phyloP scores from a whole-genome alignment of 2,113 vertebrate genomes.

The Columba livia region DNA sequence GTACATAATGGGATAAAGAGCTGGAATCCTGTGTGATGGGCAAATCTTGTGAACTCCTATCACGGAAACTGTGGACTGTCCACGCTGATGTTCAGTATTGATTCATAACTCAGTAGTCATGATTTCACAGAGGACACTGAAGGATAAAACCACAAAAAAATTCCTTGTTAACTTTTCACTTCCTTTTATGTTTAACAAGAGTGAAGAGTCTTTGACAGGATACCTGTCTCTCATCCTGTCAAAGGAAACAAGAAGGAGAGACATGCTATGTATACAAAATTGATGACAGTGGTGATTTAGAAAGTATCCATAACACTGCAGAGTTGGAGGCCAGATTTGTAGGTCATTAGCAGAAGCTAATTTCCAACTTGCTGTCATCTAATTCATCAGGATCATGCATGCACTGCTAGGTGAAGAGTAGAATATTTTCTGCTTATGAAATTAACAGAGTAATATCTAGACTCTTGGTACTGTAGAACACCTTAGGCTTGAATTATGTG shows the following conservation, averaged over 20 bases:
- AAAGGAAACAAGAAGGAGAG: background rate
- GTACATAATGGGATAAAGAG: background rate
- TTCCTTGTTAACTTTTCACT: background rate
- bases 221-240: background rate
- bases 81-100: background rate
- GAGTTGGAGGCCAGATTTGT: background rate
- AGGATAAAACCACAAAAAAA: background rate
- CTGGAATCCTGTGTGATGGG: background rate
- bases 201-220: background rate
- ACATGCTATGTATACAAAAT: background rate
- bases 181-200: background rate
- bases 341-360: background rate
- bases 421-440: background rate
- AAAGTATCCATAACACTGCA: background rate
- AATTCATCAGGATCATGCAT: background rate
- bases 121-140: background rate
- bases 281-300: background rate
- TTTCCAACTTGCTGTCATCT: background rate
- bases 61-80: background rate
- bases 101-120: fast-evolving
- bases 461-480: background rate
- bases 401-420: background rate
- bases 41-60: background rate
- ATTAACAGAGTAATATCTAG: background rate
- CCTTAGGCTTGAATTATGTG: background rate